A percentile compares a stretch with the other conserved stretches of the same genome.
These are phyloP conservation scores for Grantiella picta DNA, from an alignment of 2,113 vertebrate species.

Conservation along the genomic window DNA sequence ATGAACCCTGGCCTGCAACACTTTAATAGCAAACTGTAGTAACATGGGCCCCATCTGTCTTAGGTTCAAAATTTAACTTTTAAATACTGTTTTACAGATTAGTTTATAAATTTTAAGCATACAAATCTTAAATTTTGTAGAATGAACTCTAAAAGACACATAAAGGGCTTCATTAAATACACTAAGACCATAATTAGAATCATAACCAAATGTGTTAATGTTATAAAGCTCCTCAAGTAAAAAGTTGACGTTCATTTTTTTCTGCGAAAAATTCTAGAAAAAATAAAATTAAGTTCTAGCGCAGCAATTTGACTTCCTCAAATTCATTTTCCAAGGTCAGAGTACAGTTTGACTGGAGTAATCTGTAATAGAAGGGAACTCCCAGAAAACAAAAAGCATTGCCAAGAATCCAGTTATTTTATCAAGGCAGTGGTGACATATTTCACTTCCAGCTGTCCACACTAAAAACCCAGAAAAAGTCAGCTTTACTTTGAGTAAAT, in stretches of 20 bases:
- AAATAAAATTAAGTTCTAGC: background rate
- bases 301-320: background rate
- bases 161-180: background rate
- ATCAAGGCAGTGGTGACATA: background rate
- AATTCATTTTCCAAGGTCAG: slow-evolving; percentile 22
- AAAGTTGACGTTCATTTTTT: background rate
- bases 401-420: slow-evolving; percentile 26
- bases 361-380: slow-evolving; percentile 23
- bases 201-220: background rate
- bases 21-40: background rate
- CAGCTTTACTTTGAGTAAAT: background rate
- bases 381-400: slow-evolving; percentile 31
- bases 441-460: background rate
- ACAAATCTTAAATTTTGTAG: background rate
- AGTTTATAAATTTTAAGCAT: background rate
- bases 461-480: background rate
- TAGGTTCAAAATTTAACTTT: background rate
- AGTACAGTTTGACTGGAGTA: background rate
- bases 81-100: background rate
- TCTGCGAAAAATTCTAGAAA: background rate
- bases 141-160: background rate
- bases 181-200: background rate
- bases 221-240: background rate
- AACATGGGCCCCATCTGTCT: background rate
- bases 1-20: background rate